Evolutionary conservation across 2,113 vertebrate genomes (phyloP), one percentile per base, ranked within the genome.

Genomic region (Xyrauchen texanus): DNA sequence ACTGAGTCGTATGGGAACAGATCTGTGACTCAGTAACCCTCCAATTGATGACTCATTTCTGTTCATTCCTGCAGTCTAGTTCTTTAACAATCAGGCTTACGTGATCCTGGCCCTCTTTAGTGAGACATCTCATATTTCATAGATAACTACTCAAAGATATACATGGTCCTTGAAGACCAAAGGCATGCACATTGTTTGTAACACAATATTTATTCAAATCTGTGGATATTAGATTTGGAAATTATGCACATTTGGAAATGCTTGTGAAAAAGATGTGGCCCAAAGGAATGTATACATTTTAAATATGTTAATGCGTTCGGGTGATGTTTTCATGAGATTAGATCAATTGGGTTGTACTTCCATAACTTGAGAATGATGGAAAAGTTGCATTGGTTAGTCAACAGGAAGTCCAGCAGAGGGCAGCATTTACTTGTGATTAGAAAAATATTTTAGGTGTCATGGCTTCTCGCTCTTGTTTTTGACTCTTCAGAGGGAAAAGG

Each of bases 321-420:
- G 51, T 70, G 0, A 7, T 13, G n/a, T 52, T 44, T 57, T 44
- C 21, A 4, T 57, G 12, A 58, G 55, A 34, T 34, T 34, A 34
- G 21, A 15, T 58, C 15, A 15, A 6, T 58, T 5, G 21, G 21
- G 21, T 34, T 34, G 21, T 34, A n/a, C 55, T 13, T 57, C 53
- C 12, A 57, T 58, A 3, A 13, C 5, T 58, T 15, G 5, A 58
- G n/a, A 58, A 58, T 58, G 55, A 58, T 15, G 5, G 13, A 58
- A 7, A 1, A 10, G 55, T 1, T 7, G 55, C 55, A 58, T 58
- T 58, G 7, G 13, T 2, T 6, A 34, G 21, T 5, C 55, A 58
- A 44, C 57, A 47, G 15, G 11, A 46, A 81, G 57, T 77, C 80
- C 80, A 72, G 71, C 74, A 82, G 80, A 76, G 80, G 80, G 80